These are phyloP conservation scores for Smutsia gigantea DNA, from an alignment of 2,797 vertebrate genomes.

Conservation along the genomic window DNA sequence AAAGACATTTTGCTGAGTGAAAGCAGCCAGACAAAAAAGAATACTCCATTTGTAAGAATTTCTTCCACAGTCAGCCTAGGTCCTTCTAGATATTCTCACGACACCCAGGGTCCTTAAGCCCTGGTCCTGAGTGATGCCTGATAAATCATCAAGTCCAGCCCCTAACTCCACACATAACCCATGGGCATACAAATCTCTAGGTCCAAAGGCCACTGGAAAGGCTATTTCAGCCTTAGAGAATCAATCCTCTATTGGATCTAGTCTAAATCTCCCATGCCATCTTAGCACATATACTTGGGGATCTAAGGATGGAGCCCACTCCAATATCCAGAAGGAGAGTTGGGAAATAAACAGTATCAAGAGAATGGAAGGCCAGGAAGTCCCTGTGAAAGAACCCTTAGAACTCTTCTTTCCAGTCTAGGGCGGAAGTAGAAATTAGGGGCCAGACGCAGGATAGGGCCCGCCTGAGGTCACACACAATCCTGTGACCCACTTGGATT, in stretches of 20 bases:
- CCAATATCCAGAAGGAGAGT: neutral
- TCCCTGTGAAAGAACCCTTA: neutral
- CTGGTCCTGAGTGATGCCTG: neutral
- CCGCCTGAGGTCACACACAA: neutral
- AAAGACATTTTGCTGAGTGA: neutral
- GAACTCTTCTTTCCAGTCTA: neutral
- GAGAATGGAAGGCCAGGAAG: neutral
- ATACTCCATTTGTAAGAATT: neutral
- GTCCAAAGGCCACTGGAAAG: neutral
- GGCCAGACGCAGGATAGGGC: neutral
- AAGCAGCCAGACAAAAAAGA: neutral
- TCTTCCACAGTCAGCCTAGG: neutral
- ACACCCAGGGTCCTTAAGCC: neutral
- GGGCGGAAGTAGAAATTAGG: neutral
- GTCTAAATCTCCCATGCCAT: neutral
- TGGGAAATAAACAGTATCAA: neutral
- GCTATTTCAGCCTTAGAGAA: neutral
- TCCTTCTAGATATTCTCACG: neutral
- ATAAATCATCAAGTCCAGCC: neutral
- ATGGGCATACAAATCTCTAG: neutral
- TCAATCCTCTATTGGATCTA: neutral
- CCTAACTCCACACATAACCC: neutral
- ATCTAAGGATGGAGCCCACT: neutral
- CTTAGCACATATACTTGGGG: neutral
- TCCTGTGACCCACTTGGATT: neutral